Evolutionary conservation across 2,113 vertebrate genomes (phyloP).

Genomic region (Lathamus discolor): DNA sequence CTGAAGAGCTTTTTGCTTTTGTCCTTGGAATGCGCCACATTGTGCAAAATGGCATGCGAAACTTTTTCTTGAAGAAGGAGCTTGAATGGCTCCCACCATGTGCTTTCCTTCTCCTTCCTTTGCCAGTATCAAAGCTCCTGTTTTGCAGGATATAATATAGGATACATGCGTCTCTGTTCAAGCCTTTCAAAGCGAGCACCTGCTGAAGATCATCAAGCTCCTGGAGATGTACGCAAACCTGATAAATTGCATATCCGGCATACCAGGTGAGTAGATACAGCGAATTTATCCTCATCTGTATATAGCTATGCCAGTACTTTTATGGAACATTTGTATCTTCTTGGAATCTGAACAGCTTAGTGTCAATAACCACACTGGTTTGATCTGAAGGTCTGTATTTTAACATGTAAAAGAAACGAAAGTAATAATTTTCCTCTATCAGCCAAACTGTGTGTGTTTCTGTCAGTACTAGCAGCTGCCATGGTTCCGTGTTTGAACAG

Average conservation of each 20-base stretch:
- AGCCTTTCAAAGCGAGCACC: background rate
- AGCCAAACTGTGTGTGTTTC: background rate
- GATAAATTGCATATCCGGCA: background rate
- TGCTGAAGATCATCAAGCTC: background rate
- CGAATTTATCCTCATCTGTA: background rate
- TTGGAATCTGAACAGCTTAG: background rate
- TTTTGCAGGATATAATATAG: background rate
- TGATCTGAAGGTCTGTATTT: background rate
- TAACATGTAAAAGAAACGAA: background rate
- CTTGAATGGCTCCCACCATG: rapidly evolving
- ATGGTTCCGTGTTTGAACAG: background rate
- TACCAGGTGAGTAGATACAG: background rate
- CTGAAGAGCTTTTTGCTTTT: constrained; percentile 40
- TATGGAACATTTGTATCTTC: background rate
- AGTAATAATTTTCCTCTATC: background rate
- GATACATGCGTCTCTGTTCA: background rate
- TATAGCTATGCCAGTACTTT: background rate
- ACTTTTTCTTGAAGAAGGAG: background rate
- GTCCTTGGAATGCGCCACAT: background rate
- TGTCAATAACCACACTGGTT: background rate
- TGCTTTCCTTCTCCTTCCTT: background rate
- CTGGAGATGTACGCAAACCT: background rate
- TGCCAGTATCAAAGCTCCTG: background rate
- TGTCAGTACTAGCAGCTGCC: background rate
- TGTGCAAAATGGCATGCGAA: constrained; percentile 4